phyloP scores from a whole-genome alignment of 1,140 invertebrate species.

The Drosophila murphyi region DNA sequence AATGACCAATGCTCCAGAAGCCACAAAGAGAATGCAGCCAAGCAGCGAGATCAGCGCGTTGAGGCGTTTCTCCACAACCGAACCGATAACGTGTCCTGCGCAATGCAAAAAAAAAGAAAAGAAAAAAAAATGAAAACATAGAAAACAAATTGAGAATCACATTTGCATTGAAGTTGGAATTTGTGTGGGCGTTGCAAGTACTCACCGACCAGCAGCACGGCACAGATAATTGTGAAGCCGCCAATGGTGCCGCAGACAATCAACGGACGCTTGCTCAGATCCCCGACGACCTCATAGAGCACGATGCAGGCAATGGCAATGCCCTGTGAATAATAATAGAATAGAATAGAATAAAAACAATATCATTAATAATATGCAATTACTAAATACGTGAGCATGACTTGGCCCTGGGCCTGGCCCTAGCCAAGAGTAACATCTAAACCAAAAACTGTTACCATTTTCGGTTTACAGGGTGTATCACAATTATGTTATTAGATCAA shows the following conservation, averaged over 20 bases:
- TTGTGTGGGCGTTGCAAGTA: constrained; percentile 41
- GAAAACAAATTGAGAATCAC: background rate
- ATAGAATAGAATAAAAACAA: background rate
- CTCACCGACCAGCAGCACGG: constrained; percentile 87
- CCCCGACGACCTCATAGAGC: constrained; percentile 59
- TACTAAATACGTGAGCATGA: background rate
- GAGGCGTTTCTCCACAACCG: constrained; percentile 84
- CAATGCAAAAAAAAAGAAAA: background rate
- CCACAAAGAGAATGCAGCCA: constrained; percentile 90
- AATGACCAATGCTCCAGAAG: constrained; percentile 89
- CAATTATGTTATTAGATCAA: no score
- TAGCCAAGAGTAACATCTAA: no score
- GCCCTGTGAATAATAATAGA: constrained; percentile 40
- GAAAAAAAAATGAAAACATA: background rate
- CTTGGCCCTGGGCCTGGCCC: no score
- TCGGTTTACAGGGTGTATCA: no score
- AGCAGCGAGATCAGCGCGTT: constrained; percentile 85
- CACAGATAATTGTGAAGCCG: constrained; percentile 87
- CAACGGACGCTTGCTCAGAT: constrained; percentile 50
- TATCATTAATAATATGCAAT: background rate
- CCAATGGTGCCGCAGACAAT: constrained; percentile 86
- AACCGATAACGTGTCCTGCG: constrained; percentile 86
- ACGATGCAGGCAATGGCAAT: constrained; percentile 79
- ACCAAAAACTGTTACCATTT: no score
- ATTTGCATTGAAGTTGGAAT: background rate